Percentiles rank a stretch among this genome's conserved stretches.
phyloP scores from a whole-genome alignment of 2,797 vertebrate genomes.

The Odontamblyopus rebecca region DNA sequence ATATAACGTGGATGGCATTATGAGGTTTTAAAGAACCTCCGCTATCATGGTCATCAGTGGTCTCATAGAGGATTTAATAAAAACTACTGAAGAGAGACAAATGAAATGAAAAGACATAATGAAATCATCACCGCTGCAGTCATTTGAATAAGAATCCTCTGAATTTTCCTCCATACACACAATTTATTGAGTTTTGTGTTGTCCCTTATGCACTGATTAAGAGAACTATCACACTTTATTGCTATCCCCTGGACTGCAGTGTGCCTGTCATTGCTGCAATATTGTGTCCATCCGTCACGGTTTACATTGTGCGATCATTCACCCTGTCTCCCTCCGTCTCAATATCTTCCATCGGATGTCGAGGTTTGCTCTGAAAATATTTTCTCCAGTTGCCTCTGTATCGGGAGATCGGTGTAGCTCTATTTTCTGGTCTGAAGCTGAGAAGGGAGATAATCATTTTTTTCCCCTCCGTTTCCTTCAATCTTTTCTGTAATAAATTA shows the following conservation, averaged over 20 bases:
- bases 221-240: slow-evolving; percentile 19
- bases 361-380: slow-evolving; percentile 17
- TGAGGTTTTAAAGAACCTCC: background rate
- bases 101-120: background rate
- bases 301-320: slow-evolving; percentile 14
- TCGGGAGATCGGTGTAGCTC: slow-evolving; percentile 15
- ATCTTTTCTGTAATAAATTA: slow-evolving; percentile 57
- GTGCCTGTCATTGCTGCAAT: slow-evolving; percentile 11
- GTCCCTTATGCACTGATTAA: background rate
- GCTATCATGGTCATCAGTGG: background rate
- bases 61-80: background rate
- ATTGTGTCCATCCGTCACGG: slow-evolving; percentile 12
- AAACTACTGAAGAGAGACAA: background rate
- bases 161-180: background rate
- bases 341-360: slow-evolving; percentile 12
- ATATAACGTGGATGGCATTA: background rate
- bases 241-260: background rate
- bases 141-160: background rate
- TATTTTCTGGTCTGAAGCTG: slow-evolving; percentile 31
- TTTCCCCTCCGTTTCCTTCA: slow-evolving; percentile 22
- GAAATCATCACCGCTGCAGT: background rate
- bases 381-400: slow-evolving; percentile 9
- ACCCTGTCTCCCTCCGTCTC: slow-evolving; percentile 20
- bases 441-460: slow-evolving; percentile 32
- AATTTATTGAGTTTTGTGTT: slow-evolving; percentile 9